phyloP scores from a whole-genome alignment of 2,888 invertebrate species.

The Molorchus minor region DNA sequence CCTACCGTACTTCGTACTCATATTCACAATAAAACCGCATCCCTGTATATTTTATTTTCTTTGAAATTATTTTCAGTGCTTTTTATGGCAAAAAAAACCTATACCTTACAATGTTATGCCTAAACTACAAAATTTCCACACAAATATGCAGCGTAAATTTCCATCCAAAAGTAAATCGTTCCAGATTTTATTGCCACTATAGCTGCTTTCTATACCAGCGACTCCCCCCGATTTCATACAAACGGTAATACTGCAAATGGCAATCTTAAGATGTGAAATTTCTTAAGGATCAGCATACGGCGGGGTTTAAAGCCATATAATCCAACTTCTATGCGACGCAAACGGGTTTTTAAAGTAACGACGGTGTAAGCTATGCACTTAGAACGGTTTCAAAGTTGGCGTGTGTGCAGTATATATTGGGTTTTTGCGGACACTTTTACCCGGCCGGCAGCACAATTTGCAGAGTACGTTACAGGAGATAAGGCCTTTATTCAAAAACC shows the following conservation, averaged over 20 bases:
- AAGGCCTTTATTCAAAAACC: slow-evolving; percentile 36
- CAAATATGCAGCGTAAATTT: too few relatives aligned
- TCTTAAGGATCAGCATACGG: slow-evolving; percentile 29
- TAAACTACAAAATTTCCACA: too few relatives aligned
- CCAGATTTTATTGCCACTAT: too few relatives aligned
- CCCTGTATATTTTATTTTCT: too few relatives aligned
- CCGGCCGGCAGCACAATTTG: slow-evolving; percentile 10
- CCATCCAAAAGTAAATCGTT: too few relatives aligned
- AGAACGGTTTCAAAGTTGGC: slow-evolving; percentile 38
- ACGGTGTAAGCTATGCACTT: slow-evolving; percentile 39
- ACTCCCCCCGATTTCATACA: slow-evolving; percentile 16
- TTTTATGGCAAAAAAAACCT: too few relatives aligned
- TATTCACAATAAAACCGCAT: too few relatives aligned
- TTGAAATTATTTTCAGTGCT: too few relatives aligned
- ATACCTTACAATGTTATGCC: too few relatives aligned
- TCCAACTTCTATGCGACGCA: slow-evolving; percentile 33
- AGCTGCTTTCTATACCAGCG: not conserved
- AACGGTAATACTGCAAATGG: slow-evolving; percentile 17
- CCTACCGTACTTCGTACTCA: too few relatives aligned
- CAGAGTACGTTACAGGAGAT: slow-evolving; percentile 28
- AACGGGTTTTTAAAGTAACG: slow-evolving; percentile 39
- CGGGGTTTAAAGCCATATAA: slow-evolving; percentile 27
- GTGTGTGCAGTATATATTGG: slow-evolving; percentile 36
- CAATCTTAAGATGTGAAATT: slow-evolving; percentile 16
- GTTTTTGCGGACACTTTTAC: slow-evolving; percentile 30